Evolutionary conservation across 2,113 vertebrate species (phyloP).

Genomic region (Chamaea fasciata): DNA sequence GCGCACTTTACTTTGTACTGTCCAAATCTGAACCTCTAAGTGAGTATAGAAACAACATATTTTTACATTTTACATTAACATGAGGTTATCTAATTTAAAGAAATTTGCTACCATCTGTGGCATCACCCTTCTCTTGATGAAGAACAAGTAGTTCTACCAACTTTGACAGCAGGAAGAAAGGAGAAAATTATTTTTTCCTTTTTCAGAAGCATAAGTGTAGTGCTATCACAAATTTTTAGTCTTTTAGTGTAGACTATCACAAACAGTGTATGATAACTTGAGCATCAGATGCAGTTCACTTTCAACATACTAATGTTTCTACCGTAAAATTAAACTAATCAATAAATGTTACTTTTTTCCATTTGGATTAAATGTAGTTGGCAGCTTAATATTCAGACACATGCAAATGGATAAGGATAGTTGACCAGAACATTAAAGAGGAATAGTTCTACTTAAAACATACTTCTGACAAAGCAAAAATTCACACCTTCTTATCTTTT

Average conservation of each 20-base stretch:
- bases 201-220: neutral
- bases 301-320: neutral
- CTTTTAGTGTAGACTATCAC: neutral
- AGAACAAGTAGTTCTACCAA: neutral
- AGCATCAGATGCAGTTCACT: neutral
- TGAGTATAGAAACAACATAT: neutral
- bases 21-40: neutral
- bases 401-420: neutral
- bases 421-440: neutral
- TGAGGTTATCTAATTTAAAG: neutral
- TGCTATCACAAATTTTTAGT: neutral
- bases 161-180: neutral
- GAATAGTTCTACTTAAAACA: neutral
- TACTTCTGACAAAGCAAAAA: slow-evolving; percentile 13
- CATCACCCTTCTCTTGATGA: neutral
- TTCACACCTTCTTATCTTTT: neutral
- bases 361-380: neutral
- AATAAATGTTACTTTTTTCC: neutral
- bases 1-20: neutral
- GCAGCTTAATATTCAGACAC: neutral
- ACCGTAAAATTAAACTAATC: neutral
- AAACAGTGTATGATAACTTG: neutral
- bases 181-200: neutral
- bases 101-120: neutral
- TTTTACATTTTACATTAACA: neutral